Conservation (phyloP, 2,888 invertebrate species). For the Salpingus planirostris region DNA sequence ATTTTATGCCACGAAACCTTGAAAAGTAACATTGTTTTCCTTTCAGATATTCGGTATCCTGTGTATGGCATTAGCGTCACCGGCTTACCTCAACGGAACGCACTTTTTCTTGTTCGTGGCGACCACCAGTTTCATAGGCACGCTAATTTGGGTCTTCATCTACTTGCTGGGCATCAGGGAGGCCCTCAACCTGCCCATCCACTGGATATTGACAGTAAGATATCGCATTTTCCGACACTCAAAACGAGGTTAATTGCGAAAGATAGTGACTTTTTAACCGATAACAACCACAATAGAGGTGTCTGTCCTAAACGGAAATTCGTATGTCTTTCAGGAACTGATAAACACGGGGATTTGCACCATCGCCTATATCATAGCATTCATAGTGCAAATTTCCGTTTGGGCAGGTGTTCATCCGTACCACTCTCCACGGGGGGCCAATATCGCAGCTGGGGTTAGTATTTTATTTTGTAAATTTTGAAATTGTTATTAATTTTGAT, state of each 20-base stretch:
- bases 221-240: no score
- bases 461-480: conserved; percentile 2
- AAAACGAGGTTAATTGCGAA: no score
- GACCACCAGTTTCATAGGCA: conserved; percentile 72
- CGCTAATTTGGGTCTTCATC: conserved; percentile 70
- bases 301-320: no score
- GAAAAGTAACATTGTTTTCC: no score
- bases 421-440: conserved; percentile 43
- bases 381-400: conserved; percentile 66
- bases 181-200: conserved; percentile 67
- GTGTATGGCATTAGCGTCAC: conserved; percentile 75
- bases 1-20: no score
- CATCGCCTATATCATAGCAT: conserved; percentile 67
- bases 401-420: conserved; percentile 43
- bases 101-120: conserved; percentile 82
- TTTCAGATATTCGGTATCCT: conserved; percentile 75
- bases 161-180: conserved; percentile 74
- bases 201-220: conserved; percentile 78
- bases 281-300: no score
- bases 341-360: conserved; percentile 63
- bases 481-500: conserved; percentile 4
- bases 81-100: conserved; percentile 52
- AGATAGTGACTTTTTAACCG: no score
- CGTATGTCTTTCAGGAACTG: conserved; percentile 60
- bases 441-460: conserved; percentile 71